Evolutionary conservation across 2,797 vertebrate species (phyloP), one percentile per base, ranked within the genome.

Genomic region (Bryconaethiops microstoma): DNA sequence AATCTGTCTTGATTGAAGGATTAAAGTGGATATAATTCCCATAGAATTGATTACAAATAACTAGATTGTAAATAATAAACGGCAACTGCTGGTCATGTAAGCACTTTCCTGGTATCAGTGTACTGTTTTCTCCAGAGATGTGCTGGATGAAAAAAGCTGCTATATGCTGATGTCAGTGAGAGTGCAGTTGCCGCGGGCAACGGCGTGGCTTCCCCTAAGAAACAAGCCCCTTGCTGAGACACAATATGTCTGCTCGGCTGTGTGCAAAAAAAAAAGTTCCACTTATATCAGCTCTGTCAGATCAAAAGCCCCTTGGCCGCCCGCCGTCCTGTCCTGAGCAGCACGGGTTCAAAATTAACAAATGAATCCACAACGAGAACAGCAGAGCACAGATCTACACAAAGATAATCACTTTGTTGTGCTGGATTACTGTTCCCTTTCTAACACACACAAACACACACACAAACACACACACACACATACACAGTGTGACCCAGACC

Each of bases 331-430:
- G 54, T 25, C 62, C 62, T 63, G 59, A 78, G 54, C 72, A 81
- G 63, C 40, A 35, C 23, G 1, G 29, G 62, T 39, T 71, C 40
- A 59, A 67, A 79, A 75, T 79, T 55, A 74, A 79, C 74, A 65
- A 80, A 81, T 63, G 17, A 82, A 76, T 72, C 74, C 64, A 48
- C 14, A 23, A 42, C 77, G 39, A 25, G 59, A 59, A 23, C 73
- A 77, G 57, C 21, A 39, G 52, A 39, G 48, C 29, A 29, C 54
- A 63, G 25, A 68, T 65, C 42, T 29, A 68, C 57, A 71, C 48
- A 73, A 50, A 52, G 59, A 63, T 77, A 82, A 86, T 87, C 74
- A 79, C 76, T 76, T 54, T 72, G 45, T n/a, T 54, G 52, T 57
- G 8, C 62, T 42, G 63, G 17, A 17, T 17, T 64, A 39, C 62